These are phyloP conservation scores for Nycteola revayana DNA, from an alignment of 2,888 invertebrate genomes.

Conservation along the genomic window DNA sequence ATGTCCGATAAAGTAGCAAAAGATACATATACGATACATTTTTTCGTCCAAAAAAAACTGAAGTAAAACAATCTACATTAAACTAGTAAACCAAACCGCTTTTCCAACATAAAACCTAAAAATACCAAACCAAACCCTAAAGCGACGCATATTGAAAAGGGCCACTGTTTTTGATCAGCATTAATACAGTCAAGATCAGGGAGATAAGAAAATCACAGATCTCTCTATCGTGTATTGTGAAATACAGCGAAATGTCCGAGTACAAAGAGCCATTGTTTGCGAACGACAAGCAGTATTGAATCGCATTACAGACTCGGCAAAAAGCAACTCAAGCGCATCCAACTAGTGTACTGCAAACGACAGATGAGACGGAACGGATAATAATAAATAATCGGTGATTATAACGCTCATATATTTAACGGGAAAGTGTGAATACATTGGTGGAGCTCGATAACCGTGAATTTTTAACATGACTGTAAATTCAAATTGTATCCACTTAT, in stretches of 20 bases:
- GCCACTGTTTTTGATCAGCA: constrained; percentile 20
- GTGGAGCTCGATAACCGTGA: constrained; percentile 29
- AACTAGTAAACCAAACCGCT: no score
- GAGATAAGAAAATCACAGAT: constrained; percentile 36
- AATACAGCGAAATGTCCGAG: constrained; percentile 52
- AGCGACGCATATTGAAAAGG: constrained; percentile 10
- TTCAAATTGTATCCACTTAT: no score
- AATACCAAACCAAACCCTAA: no score
- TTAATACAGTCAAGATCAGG: constrained; percentile 26
- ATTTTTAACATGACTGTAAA: no score
- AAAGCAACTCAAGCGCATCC: constrained; percentile 34
- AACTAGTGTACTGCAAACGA: constrained; percentile 39
- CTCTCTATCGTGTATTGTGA: constrained; percentile 38
- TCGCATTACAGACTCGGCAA: constrained; percentile 39
- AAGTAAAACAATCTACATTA: no score
- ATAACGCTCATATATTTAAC: constrained; percentile 45
- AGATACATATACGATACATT: no score
- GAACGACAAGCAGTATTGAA: constrained; percentile 42
- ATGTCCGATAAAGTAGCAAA: no score
- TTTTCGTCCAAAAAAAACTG: no score
- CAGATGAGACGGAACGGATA: constrained; percentile 48
- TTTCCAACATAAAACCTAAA: no score
- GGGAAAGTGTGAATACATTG: constrained; percentile 60
- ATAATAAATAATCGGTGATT: constrained; percentile 43
- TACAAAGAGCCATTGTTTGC: constrained; percentile 57